Percentiles rank a stretch among this genome's conserved stretches.
Conservation (phyloP, 2,888 invertebrate genomes). For the Drosophila tripunctata region DNA sequence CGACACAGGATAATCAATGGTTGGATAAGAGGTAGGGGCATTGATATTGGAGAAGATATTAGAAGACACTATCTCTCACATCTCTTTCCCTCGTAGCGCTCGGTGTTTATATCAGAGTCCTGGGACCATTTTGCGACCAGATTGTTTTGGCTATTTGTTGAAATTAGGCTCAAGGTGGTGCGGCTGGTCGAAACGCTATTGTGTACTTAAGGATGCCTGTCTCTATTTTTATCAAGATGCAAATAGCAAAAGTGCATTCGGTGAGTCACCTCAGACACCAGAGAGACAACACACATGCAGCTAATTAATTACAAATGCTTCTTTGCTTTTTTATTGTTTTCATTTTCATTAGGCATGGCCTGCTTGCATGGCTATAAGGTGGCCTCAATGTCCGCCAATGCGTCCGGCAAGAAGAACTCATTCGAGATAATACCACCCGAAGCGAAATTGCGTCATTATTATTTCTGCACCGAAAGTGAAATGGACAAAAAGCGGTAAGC, state of each 20-base stretch:
- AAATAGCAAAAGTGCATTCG: constrained; percentile 94
- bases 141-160: constrained; percentile 96
- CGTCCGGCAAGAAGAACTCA: constrained; percentile 95
- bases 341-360: constrained; percentile 89
- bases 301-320: constrained; percentile 55
- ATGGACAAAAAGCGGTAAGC: constrained; percentile 95
- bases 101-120: constrained; percentile 93
- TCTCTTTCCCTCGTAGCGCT: constrained; percentile 85
- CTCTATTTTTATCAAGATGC: constrained; percentile 96
- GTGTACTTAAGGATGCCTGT: constrained; percentile 97
- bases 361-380: constrained; percentile 94
- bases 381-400: constrained; percentile 91
- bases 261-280: constrained; percentile 82
- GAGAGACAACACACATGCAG: constrained; percentile 27
- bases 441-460: constrained; percentile 93
- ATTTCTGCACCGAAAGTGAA: constrained; percentile 96
- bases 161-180: constrained; percentile 94
- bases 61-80: background rate
- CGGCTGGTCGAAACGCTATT: constrained; percentile 96
- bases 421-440: constrained; percentile 96
- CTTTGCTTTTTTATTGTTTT: background rate
- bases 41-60: constrained; percentile 27
- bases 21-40: constrained; percentile 85
- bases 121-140: constrained; percentile 91
- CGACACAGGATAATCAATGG: constrained; percentile 89